These are phyloP conservation scores for Omphaloscelis lunosa DNA, from an alignment of 2,888 invertebrate species.

Conservation along the genomic window DNA sequence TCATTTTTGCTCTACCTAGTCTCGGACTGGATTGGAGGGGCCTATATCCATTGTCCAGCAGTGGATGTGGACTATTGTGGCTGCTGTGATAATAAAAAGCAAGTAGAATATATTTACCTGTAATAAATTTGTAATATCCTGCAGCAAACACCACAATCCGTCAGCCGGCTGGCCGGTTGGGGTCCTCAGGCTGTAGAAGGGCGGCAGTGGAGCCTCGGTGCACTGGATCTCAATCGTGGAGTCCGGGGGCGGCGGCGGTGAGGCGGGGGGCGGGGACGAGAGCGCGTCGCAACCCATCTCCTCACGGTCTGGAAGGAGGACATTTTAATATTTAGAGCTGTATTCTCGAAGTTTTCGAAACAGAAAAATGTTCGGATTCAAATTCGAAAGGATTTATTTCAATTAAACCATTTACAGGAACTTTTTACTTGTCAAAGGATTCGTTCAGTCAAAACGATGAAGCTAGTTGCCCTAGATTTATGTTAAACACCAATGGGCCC, in stretches of 20 bases:
- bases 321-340: conserved; percentile 2
- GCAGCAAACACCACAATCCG: conserved; percentile 95
- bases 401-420: background rate
- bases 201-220: conserved; percentile 94
- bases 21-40: no score
- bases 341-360: background rate
- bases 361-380: background rate
- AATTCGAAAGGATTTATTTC: background rate
- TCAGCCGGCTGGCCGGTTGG: conserved; percentile 90
- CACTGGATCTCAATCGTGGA: conserved; percentile 94
- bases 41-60: background rate
- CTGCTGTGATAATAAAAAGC: background rate
- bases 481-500: background rate
- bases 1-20: no score
- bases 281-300: conserved; percentile 91
- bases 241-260: conserved; percentile 89
- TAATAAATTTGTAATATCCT: conserved; percentile 94
- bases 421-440: background rate
- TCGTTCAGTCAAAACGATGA: background rate
- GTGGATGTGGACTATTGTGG: background rate
- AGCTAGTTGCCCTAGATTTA: background rate
- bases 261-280: conserved; percentile 89
- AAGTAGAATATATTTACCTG: conserved; percentile 83
- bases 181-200: conserved; percentile 93
- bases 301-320: conserved; percentile 83